A percentile compares a stretch with the other conserved stretches of the same genome.
Evolutionary conservation across 2,888 invertebrate species (phyloP).

Genomic region (Sepiola atlantica): DNA sequence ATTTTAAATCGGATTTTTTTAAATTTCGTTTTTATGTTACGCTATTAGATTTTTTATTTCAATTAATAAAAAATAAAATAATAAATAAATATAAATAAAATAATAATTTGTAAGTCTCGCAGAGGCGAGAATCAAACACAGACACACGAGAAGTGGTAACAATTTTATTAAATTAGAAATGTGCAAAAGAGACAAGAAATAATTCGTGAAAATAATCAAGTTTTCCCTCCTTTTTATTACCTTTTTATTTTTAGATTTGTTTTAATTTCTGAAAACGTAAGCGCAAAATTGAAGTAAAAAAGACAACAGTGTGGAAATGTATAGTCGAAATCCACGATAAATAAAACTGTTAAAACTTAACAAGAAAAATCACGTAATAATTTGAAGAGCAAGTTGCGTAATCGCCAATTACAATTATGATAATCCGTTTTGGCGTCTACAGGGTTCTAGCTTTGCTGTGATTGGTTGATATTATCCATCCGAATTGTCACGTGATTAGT

Average conservation of each 20-base stretch:
- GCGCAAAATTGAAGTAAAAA: neutral
- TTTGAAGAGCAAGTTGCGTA: no score
- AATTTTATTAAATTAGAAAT: no score
- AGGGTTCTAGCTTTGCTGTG: neutral
- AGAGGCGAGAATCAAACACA: no score
- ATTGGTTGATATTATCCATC: neutral
- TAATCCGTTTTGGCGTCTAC: neutral
- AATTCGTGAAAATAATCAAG: neutral
- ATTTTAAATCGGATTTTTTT: no score
- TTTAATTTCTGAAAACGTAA: neutral
- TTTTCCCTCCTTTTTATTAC: neutral
- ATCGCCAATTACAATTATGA: neutral
- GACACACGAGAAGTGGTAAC: no score
- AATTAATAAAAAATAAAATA: neutral
- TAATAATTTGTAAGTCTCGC: no score
- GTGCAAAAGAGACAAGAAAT: no score
- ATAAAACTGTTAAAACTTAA: neutral
- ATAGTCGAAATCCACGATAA: neutral
- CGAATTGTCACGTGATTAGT: neutral
- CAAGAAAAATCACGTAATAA: neutral
- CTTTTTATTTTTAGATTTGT: neutral
- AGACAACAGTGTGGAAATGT: neutral
- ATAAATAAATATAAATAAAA: neutral
- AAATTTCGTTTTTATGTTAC: no score
- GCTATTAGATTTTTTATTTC: no score